Evolutionary conservation across 2,797 vertebrate genomes (phyloP).

Genomic region (Tokudaia tokunoshimensis): DNA sequence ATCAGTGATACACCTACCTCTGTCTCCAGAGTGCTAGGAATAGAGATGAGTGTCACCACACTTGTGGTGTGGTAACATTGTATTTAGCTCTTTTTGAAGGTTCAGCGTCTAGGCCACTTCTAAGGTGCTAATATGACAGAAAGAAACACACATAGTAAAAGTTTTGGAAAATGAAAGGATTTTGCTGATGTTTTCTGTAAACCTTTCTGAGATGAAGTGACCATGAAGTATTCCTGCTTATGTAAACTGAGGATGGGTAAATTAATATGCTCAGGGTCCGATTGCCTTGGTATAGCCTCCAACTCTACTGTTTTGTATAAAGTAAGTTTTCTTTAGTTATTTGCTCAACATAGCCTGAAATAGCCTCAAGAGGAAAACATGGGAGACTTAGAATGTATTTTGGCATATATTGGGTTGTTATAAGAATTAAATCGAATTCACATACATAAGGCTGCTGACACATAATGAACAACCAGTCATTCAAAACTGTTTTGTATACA

Average conservation of each 20-base stretch:
- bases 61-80: not conserved
- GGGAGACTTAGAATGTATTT: not conserved
- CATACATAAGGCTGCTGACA: not conserved
- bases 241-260: not conserved
- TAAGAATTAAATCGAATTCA: slow-evolving; percentile 39
- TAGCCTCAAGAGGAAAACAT: not conserved
- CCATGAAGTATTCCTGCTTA: not conserved
- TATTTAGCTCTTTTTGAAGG: slow-evolving; percentile 67
- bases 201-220: not conserved
- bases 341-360: not conserved
- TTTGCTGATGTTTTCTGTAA: slow-evolving; percentile 53
- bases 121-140: not conserved
- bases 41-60: not conserved
- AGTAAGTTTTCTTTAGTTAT: not conserved
- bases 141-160: slow-evolving; percentile 47
- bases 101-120: not conserved
- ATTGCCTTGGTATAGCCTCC: not conserved
- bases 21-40: not conserved
- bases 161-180: slow-evolving; percentile 9
- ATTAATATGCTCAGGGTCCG: not conserved
- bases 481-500: not conserved
- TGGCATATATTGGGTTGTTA: not conserved
- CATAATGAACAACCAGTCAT: slow-evolving; percentile 32
- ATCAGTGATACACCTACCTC: not conserved
- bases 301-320: not conserved